Conservation (phyloP, 2,888 invertebrate species). For the Andrena fulva region DNA sequence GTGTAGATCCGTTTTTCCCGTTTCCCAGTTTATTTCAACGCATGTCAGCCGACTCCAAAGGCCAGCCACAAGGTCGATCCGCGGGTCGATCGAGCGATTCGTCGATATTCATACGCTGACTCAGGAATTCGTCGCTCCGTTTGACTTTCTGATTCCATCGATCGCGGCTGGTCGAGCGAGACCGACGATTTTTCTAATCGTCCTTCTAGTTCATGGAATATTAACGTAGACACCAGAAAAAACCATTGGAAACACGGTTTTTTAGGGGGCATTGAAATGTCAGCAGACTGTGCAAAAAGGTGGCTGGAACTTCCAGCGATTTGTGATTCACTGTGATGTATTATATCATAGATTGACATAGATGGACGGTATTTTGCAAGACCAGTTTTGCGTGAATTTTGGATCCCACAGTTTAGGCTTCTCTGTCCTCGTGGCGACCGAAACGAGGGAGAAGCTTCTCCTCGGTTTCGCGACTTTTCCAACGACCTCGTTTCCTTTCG, state of each 20-base stretch:
- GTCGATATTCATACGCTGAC: constrained; percentile 48
- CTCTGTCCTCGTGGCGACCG: neutral
- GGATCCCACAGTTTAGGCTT: neutral
- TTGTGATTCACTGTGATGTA: constrained; percentile 14
- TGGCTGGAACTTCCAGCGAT: neutral
- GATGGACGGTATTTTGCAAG: constrained; percentile 9
- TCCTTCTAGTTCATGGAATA: neutral
- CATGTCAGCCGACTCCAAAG: constrained; percentile 11
- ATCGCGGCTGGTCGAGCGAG: neutral
- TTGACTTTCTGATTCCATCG: constrained; percentile 34
- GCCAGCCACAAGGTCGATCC: constrained; percentile 45
- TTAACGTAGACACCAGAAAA: neutral
- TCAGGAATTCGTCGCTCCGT: constrained; percentile 30
- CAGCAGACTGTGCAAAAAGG: neutral
- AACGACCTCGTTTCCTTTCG: constrained; percentile 37
- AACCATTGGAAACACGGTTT: neutral
- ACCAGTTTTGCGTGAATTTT: constrained; percentile 4
- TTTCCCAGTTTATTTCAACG: constrained; percentile 59
- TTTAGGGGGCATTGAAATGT: neutral
- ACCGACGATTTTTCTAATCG: neutral
- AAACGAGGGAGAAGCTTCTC: constrained; percentile 5
- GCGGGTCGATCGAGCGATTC: constrained; percentile 23
- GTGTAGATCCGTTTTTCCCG: constrained; percentile 19
- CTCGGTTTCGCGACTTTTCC: constrained; percentile 43
- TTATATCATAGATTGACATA: constrained; percentile 11